These are phyloP conservation scores for Brachyistius frenatus DNA, from an alignment of 2,113 vertebrate species.

Conservation along the genomic window DNA sequence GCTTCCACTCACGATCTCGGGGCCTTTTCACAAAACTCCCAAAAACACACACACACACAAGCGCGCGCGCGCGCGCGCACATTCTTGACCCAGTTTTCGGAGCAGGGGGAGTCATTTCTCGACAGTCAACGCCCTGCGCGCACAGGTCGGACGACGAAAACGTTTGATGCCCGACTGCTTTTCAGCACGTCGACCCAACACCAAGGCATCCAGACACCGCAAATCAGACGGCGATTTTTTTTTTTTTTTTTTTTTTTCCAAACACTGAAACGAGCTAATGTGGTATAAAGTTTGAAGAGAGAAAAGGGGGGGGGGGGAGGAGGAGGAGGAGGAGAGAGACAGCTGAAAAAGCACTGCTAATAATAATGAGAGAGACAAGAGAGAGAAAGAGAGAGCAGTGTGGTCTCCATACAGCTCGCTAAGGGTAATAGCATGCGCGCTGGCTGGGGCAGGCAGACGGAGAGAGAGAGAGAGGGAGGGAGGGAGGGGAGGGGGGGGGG, in stretches of 20 bases:
- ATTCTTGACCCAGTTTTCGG: constrained; percentile 44
- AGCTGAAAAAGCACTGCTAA: constrained; percentile 84
- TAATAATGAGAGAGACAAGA: constrained; percentile 75
- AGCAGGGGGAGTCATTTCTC: constrained; percentile 29
- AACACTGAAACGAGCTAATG: constrained; percentile 62
- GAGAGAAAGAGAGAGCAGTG: constrained; percentile 54
- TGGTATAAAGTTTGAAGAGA: constrained; percentile 55
- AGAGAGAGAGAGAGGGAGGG: constrained; percentile 51
- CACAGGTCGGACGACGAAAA: constrained; percentile 47
- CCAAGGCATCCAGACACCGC: constrained; percentile 74
- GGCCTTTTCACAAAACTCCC: constrained; percentile 8
- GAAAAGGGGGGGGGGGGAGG: constrained; percentile 15
- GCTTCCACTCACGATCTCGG: background rate
- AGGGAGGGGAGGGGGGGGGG: constrained; percentile 52
- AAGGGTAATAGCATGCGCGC: constrained; percentile 77
- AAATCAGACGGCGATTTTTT: constrained; percentile 69
- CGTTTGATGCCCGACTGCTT: constrained; percentile 32
- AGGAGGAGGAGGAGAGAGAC: constrained; percentile 52
- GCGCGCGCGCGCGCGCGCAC: background rate
- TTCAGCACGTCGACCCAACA: constrained; percentile 63
- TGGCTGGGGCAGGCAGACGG: constrained; percentile 58
- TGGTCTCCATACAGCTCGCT: constrained; percentile 69
- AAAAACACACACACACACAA: constrained; percentile 42
- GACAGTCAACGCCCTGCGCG: constrained; percentile 35
- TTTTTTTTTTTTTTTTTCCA: constrained; percentile 48